Percentiles rank a stretch among this genome's conserved stretches.
These are phyloP conservation scores for Siniperca obscura DNA, from an alignment of 2,797 vertebrate genomes.

Conservation along the genomic window DNA sequence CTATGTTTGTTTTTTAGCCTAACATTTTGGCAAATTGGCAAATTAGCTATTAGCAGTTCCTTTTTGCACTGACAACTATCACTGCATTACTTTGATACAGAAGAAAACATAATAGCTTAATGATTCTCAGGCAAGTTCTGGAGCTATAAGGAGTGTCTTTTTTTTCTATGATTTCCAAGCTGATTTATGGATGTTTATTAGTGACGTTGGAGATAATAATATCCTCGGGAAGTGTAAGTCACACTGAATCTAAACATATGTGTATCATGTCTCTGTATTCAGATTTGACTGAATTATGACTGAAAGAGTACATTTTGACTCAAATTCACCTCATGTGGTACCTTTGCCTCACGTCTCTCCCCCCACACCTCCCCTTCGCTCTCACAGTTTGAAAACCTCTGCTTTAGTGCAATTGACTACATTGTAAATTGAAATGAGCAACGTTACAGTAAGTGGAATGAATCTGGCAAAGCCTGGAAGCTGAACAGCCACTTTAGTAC, in stretches of 20 bases:
- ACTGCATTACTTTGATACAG: conserved; percentile 5
- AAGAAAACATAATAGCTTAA: neutral
- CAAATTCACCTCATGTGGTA: neutral
- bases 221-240: neutral
- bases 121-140: neutral
- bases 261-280: neutral
- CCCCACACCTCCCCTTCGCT: too few species aligned
- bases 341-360: neutral
- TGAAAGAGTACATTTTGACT: neutral
- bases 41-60: neutral
- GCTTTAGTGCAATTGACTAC: conserved; percentile 12
- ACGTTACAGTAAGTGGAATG: conserved; percentile 32
- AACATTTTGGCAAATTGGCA: neutral
- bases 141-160: neutral
- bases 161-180: neutral
- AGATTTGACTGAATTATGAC: neutral
- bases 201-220: neutral
- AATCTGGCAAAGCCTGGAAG: conserved; percentile 45
- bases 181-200: neutral
- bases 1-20: neutral
- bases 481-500: conserved; percentile 44
- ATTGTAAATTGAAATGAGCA: conserved; percentile 10
- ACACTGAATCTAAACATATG: neutral
- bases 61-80: neutral
- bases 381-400: neutral